Conservation (phyloP, 2,888 invertebrate genomes). For the Meganola albula region DNA sequence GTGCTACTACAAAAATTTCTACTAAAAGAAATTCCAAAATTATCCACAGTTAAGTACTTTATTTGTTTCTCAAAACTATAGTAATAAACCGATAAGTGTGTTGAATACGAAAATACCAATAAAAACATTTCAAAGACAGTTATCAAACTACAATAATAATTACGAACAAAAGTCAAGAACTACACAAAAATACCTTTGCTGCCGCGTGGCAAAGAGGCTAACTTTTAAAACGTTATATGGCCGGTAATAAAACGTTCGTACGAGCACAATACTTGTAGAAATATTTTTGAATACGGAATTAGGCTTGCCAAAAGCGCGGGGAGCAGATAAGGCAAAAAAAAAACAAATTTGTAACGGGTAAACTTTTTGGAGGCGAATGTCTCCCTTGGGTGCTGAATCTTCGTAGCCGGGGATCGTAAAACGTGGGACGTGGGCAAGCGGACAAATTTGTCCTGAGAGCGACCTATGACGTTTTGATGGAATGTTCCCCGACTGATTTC, state of each 20-base stretch:
- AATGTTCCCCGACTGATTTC: conserved; percentile 71
- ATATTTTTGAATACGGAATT: conserved; percentile 79
- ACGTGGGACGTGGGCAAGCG: conserved; percentile 76
- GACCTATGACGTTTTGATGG: conserved; percentile 78
- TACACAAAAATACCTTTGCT: conserved; percentile 35
- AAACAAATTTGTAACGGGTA: conserved; percentile 79
- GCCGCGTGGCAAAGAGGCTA: conserved; percentile 61
- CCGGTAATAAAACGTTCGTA: conserved; percentile 73
- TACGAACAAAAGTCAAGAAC: conserved; percentile 51
- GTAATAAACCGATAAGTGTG: no score
- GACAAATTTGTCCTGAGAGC: conserved; percentile 76
- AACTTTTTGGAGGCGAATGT: conserved; percentile 78
- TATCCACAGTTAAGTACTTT: no score
- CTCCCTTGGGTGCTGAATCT: conserved; percentile 77
- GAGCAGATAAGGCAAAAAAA: conserved; percentile 74
- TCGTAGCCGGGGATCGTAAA: conserved; percentile 76
- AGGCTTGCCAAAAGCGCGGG: conserved; percentile 76
- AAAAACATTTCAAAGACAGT: conserved; percentile 43
- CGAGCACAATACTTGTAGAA: conserved; percentile 76
- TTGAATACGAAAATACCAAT: conserved; percentile 49
- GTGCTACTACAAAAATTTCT: no score
- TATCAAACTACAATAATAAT: conserved; percentile 68
- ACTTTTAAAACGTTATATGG: conserved; percentile 78
- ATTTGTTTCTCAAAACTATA: no score
- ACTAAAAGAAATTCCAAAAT: no score